These are phyloP conservation scores for Borostomias antarcticus DNA, from an alignment of 2,797 vertebrate genomes.

Conservation along the genomic window DNA sequence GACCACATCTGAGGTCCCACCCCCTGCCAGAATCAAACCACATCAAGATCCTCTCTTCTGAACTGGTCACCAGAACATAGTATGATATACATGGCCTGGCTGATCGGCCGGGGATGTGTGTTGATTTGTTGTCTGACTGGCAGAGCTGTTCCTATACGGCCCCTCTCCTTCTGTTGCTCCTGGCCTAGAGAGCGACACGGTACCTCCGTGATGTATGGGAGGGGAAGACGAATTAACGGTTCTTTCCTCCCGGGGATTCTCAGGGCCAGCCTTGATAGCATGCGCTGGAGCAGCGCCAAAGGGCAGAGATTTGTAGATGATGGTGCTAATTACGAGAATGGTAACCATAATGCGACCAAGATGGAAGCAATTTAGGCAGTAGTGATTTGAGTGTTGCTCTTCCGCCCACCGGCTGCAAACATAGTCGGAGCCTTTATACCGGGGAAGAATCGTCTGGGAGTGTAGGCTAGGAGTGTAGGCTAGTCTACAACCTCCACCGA, in stretches of 20 bases:
- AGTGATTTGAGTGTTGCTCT: constrained; percentile 86
- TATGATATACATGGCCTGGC: constrained; percentile 70
- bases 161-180: constrained; percentile 50
- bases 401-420: constrained; percentile 81
- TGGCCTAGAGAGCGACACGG: constrained; percentile 63
- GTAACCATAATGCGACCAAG: constrained; percentile 85
- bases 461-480: constrained; percentile 44
- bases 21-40: constrained; percentile 82
- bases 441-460: constrained; percentile 64
- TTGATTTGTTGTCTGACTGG: constrained; percentile 72
- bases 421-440: constrained; percentile 50
- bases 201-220: constrained; percentile 69
- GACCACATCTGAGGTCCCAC: constrained; percentile 87
- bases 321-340: constrained; percentile 91
- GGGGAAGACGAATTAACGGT: constrained; percentile 72
- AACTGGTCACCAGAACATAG: constrained; percentile 82
- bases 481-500: constrained; percentile 28
- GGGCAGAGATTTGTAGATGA: constrained; percentile 88
- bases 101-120: no score
- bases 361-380: constrained; percentile 89
- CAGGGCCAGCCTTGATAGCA: constrained; percentile 67
- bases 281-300: constrained; percentile 79
- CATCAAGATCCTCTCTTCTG: constrained; percentile 82
- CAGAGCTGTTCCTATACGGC: constrained; percentile 42
- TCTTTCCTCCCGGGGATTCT: constrained; percentile 70